A percentile compares a stretch with the other conserved stretches of the same genome.
Conservation (phyloP, 2,888 invertebrate species). For the Nomada ferruginata region DNA sequence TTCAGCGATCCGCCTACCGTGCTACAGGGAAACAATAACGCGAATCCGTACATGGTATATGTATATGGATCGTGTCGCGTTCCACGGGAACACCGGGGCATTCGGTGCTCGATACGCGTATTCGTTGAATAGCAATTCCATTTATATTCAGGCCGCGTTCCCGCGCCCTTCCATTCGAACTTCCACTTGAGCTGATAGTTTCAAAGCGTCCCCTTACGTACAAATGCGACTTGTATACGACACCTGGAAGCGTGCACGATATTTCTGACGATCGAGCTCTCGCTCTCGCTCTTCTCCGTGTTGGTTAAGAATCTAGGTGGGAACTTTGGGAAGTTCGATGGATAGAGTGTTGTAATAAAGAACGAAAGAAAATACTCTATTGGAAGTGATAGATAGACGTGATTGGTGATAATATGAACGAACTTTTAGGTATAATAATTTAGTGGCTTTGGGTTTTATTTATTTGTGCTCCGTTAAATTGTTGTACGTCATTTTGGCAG, state of each 20-base stretch:
- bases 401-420: too few relatives aligned
- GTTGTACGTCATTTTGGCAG: too few relatives aligned
- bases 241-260: conserved; percentile 3
- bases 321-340: conserved; percentile 13
- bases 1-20: conserved; percentile 16
- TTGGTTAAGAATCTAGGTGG: conserved; percentile 28
- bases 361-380: too few relatives aligned
- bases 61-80: conserved; percentile 44
- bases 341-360: not conserved
- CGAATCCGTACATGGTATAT: conserved; percentile 75
- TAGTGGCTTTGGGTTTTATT: too few relatives aligned
- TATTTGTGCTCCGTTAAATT: too few relatives aligned
- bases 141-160: conserved; percentile 78
- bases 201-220: conserved; percentile 57
- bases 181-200: conserved; percentile 66
- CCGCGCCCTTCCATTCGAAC: conserved; percentile 69
- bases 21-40: conserved; percentile 74
- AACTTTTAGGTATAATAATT: too few relatives aligned
- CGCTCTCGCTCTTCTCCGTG: not conserved
- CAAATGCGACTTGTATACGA: conserved; percentile 6
- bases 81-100: conserved; percentile 31
- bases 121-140: conserved; percentile 74
- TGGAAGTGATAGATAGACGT: too few relatives aligned
- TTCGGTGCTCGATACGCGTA: conserved; percentile 58
- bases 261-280: not conserved